These are phyloP conservation scores for Dunckerocampus dactyliophorus DNA, from an alignment of 2,113 vertebrate genomes.

Conservation along the genomic window DNA sequence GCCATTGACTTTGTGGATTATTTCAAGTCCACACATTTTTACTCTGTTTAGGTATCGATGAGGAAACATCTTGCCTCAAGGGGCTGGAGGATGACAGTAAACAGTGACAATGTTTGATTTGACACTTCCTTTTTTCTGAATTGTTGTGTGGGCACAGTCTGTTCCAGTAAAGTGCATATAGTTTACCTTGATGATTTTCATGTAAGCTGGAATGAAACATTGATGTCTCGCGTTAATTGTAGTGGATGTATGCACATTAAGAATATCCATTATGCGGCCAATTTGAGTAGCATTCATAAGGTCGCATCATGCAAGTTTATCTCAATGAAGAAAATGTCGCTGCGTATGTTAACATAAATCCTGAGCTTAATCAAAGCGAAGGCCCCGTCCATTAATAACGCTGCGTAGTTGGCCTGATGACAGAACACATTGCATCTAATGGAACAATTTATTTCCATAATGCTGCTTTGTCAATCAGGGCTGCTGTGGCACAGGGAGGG, in stretches of 20 bases:
- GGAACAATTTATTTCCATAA: conserved; percentile 73
- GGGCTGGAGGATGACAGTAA: too few relatives aligned
- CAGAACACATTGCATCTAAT: conserved; percentile 65
- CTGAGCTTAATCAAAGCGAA: conserved; percentile 61
- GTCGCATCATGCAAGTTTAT: conserved; percentile 11
- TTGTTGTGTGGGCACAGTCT: not conserved
- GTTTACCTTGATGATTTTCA: too few relatives aligned
- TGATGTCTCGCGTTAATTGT: not conserved
- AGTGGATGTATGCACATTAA: not conserved
- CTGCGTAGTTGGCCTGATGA: conserved; percentile 49
- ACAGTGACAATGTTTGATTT: not conserved
- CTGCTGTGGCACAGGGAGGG: conserved; percentile 5
- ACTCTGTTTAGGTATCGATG: too few relatives aligned
- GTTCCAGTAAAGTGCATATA: not conserved
- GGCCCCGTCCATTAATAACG: conserved; percentile 62
- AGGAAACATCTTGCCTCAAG: too few relatives aligned
- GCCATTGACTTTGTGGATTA: too few relatives aligned
- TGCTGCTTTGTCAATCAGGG: conserved; percentile 53
- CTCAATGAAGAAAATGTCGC: conserved; percentile 15
- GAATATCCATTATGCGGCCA: conserved; percentile 2
- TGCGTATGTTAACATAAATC: conserved; percentile 62
- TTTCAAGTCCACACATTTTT: too few relatives aligned
- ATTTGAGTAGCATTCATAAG: conserved; percentile 17
- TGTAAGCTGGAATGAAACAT: not conserved
- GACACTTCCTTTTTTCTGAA: not conserved